A percentile compares a stretch with the other conserved stretches of the same genome.
phyloP scores from a whole-genome alignment of 2,113 vertebrate genomes.

The Mesoclemmys tuberculata region DNA sequence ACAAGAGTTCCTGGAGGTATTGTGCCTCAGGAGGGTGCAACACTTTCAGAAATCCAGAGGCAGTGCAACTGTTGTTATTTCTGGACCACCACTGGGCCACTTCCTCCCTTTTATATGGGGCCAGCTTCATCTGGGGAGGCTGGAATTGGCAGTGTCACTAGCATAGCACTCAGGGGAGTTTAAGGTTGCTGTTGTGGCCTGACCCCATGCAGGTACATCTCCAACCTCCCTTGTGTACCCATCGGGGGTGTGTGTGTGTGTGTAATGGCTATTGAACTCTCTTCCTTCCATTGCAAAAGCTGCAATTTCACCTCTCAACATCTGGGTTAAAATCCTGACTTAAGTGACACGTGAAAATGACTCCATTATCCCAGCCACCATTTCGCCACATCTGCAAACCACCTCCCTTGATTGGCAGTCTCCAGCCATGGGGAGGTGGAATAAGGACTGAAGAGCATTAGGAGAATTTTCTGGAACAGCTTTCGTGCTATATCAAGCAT shows the following conservation, averaged over 20 bases:
- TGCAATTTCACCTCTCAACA: background rate
- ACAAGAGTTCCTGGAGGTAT: background rate
- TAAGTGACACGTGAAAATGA: background rate
- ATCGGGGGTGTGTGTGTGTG: rapidly evolving
- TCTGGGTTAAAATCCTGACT: background rate
- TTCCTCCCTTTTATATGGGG: rapidly evolving
- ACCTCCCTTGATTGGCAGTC: rapidly evolving
- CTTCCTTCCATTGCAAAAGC: background rate
- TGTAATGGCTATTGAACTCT: background rate
- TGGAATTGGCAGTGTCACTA: background rate
- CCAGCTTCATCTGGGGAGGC: background rate
- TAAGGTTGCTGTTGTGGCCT: background rate
- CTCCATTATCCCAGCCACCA: background rate
- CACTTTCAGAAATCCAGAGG: background rate
- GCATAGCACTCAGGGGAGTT: background rate
- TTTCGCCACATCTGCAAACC: background rate
- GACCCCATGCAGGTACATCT: background rate
- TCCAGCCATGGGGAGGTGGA: background rate
- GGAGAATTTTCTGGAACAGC: background rate
- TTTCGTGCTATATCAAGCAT: background rate
- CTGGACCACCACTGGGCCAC: background rate
- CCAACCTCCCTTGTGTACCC: background rate
- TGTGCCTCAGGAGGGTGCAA: background rate
- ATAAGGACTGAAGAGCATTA: background rate
- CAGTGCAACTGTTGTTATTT: background rate